phyloP scores from a whole-genome alignment of 1,140 invertebrate genomes.

The Tetragonula clypearis region DNA sequence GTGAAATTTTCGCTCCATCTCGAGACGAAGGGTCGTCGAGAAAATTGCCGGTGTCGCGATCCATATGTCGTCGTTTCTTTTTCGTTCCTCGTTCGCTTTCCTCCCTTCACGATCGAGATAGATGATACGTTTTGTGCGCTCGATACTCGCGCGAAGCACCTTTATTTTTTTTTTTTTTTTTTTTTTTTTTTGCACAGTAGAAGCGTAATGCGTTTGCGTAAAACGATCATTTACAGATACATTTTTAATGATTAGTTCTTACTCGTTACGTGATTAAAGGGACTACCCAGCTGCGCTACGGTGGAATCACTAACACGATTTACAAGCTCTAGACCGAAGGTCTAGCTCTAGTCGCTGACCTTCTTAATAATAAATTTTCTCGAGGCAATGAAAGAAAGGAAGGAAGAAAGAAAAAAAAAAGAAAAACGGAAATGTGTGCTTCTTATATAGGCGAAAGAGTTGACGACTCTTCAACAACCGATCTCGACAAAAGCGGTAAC shows the following conservation, averaged over 20 bases:
- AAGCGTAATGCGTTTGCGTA: slow-evolving; percentile 69
- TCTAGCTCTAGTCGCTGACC: background rate
- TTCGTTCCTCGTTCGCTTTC: background rate
- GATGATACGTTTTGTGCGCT: slow-evolving; percentile 52
- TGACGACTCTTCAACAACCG: slow-evolving; percentile 52
- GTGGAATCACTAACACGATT: background rate
- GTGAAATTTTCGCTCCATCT: slow-evolving; percentile 32
- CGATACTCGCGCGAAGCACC: slow-evolving; percentile 57
- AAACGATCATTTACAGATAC: slow-evolving; percentile 58
- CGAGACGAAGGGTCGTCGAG: slow-evolving; percentile 10
- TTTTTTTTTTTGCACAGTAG: slow-evolving; percentile 53
- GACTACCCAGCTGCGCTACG: background rate
- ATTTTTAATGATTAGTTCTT: slow-evolving; percentile 56
- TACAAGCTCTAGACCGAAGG: background rate
- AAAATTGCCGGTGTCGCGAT: background rate
- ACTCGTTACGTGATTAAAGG: slow-evolving; percentile 27
- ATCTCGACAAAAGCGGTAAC: slow-evolving; percentile 52
- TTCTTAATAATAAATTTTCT: slow-evolving; percentile 33
- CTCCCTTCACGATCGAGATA: slow-evolving; percentile 44
- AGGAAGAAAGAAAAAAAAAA: background rate
- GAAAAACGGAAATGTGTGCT: slow-evolving; percentile 19
- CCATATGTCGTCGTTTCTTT: background rate
- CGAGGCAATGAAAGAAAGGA: background rate
- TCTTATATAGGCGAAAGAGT: slow-evolving; percentile 11
- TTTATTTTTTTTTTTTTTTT: slow-evolving; percentile 9